Conservation (phyloP, 2,797 vertebrate genomes). For the Mus minutoides region DNA sequence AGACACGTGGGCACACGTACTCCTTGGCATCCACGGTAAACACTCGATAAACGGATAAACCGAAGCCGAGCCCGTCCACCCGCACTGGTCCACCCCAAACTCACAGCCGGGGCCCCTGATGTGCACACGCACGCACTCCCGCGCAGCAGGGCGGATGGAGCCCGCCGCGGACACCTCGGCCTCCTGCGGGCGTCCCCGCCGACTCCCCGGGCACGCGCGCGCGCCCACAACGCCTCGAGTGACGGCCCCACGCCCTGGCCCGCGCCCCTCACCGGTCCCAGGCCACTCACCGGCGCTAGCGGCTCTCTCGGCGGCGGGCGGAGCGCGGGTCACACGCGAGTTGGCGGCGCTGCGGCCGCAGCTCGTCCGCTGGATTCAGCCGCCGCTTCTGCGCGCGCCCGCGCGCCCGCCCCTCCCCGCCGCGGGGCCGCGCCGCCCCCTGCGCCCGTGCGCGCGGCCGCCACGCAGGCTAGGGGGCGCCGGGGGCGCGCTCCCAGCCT, state of each 20-base stretch:
- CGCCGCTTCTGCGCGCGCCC: constrained; percentile 56
- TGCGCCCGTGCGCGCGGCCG: constrained; percentile 77
- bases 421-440: constrained; percentile 77
- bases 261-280: not conserved
- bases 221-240: not conserved
- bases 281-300: constrained; percentile 5
- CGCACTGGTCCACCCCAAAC: not conserved
- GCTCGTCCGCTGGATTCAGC: constrained; percentile 62
- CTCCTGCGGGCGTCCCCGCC: not conserved
- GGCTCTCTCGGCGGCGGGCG: not conserved
- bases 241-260: not conserved
- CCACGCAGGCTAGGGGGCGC: constrained; percentile 79
- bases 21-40: not conserved
- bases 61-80: not conserved
- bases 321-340: constrained; percentile 67
- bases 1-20: constrained; percentile 51
- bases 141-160: not conserved
- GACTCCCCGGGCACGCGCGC: not conserved
- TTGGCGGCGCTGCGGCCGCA: constrained; percentile 70
- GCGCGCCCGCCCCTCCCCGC: constrained; percentile 69
- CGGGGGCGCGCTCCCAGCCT: not conserved
- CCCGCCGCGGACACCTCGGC: constrained; percentile 33
- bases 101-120: not conserved
- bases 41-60: not conserved
- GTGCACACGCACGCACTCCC: constrained; percentile 30